Conservation (phyloP, 2,113 vertebrate genomes). For the Xenus cinereus region DNA sequence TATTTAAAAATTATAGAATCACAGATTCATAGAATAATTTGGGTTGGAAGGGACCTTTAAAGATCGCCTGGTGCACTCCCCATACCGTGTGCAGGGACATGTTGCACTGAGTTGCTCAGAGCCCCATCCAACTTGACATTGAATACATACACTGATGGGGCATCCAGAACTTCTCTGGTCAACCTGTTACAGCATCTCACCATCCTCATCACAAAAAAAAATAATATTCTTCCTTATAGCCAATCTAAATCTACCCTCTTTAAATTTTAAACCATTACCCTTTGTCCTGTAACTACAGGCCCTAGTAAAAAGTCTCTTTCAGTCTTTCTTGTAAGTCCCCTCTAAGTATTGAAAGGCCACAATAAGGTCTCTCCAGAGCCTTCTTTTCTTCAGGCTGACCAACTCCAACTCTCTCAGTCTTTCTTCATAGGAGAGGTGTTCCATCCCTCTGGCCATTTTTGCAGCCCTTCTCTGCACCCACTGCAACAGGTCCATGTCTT, state of each 20-base stretch:
- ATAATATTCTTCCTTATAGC: neutral
- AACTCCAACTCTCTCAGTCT: neutral
- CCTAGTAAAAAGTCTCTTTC: neutral
- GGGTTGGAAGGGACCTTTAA: neutral
- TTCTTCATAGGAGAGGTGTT: neutral
- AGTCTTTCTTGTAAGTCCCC: neutral
- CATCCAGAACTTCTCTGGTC: neutral
- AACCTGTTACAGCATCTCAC: neutral
- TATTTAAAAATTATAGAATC: neutral
- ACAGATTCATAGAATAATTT: neutral
- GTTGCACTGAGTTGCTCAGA: neutral
- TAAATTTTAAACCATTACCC: neutral
- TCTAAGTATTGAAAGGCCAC: rapidly evolving
- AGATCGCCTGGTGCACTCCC: neutral
- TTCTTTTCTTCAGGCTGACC: neutral
- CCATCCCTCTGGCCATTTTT: rapidly evolving
- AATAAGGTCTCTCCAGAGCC: rapidly evolving
- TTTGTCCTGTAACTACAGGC: neutral
- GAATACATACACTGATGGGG: neutral
- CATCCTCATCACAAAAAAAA: neutral
- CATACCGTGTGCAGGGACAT: neutral
- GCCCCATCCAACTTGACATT: neutral
- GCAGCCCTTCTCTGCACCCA: rapidly evolving
- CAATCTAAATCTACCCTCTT: neutral
- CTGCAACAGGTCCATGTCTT: rapidly evolving